These are phyloP conservation scores for Parus major DNA, from an alignment of 2,113 vertebrate genomes.

Conservation along the genomic window DNA sequence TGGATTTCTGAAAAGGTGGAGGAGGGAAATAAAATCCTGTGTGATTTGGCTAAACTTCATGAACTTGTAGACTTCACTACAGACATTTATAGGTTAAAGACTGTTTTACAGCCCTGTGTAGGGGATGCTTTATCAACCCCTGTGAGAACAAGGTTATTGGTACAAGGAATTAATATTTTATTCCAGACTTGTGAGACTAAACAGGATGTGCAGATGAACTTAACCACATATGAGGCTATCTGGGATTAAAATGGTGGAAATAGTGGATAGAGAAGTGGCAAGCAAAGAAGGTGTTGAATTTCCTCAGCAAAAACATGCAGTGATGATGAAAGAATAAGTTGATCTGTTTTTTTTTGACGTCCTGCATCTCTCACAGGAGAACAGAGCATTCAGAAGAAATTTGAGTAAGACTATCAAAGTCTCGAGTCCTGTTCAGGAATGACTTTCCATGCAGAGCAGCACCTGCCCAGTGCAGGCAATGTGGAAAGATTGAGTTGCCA, in stretches of 20 bases:
- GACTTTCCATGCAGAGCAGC: background rate
- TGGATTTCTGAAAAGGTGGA: background rate
- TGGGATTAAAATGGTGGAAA: background rate
- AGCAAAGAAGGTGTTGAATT: background rate
- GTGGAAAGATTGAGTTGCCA: background rate
- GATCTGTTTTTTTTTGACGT: background rate
- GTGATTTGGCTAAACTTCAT: background rate
- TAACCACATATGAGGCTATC: accelerated
- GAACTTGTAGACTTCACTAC: background rate
- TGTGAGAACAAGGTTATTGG: background rate
- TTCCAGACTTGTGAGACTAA: background rate
- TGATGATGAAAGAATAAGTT: background rate
- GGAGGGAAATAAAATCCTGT: background rate
- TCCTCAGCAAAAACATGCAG: background rate
- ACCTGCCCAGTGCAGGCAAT: background rate
- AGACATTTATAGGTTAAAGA: background rate
- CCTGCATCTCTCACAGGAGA: background rate
- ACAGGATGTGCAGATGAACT: background rate
- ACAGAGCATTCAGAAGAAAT: background rate
- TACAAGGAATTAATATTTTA: background rate
- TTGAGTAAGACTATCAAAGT: background rate
- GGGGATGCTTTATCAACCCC: background rate
- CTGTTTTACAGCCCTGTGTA: background rate
- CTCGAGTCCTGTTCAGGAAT: background rate
- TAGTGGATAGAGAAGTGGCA: background rate